Evolutionary conservation across 2,113 vertebrate species (phyloP).

Genomic region (Stomatorhinus ivindoensis): DNA sequence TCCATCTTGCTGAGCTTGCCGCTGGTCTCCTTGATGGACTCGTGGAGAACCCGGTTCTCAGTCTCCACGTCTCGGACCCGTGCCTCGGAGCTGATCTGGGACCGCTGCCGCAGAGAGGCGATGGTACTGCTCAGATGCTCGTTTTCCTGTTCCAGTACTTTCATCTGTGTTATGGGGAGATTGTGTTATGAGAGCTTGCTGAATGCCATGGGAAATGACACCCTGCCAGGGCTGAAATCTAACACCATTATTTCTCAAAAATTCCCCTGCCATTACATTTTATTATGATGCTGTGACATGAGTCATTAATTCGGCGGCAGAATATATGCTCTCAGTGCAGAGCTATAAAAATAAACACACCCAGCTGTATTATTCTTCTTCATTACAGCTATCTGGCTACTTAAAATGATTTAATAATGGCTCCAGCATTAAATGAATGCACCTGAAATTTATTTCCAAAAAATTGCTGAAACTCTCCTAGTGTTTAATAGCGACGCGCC

Average conservation of each 20-base stretch:
- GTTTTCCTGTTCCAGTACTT: constrained; percentile 90
- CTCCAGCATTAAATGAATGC: background rate
- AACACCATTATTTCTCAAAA: background rate
- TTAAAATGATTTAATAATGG: background rate
- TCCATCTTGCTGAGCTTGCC: constrained; percentile 86
- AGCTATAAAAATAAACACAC: background rate
- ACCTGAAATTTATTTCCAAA: background rate
- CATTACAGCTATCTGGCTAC: background rate
- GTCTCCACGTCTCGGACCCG: constrained; percentile 92
- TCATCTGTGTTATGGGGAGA: constrained; percentile 60
- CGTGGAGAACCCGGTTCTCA: constrained; percentile 90
- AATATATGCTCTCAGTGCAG: background rate
- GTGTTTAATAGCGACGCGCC: background rate
- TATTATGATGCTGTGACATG: background rate
- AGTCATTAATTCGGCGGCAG: background rate
- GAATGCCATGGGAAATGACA: background rate
- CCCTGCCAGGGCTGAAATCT: background rate
- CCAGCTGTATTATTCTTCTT: background rate
- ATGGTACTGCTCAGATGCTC: constrained; percentile 85
- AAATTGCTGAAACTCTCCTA: background rate
- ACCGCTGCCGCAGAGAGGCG: constrained; percentile 80
- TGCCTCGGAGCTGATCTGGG: constrained; percentile 85
- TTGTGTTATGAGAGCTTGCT: background rate
- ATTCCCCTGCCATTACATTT: background rate
- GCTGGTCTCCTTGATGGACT: constrained; percentile 90